A percentile compares a stretch with the other conserved stretches of the same genome.
Evolutionary conservation across 1,140 invertebrate species (phyloP).

Genomic region (Drosophila pseudoobscura): DNA sequence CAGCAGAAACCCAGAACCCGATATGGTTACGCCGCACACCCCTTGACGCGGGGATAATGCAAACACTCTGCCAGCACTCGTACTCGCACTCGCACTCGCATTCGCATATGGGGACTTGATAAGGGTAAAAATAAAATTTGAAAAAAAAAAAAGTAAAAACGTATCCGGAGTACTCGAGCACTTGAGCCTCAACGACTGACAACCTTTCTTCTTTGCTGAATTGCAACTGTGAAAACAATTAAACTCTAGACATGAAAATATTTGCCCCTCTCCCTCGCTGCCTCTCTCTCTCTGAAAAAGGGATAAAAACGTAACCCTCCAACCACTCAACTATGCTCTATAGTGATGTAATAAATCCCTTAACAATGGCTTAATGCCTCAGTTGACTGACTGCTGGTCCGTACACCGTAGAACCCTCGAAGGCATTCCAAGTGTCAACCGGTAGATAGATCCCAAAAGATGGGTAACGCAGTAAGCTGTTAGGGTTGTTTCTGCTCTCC

Average conservation of each 20-base stretch:
- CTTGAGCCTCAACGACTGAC: conserved; percentile 66
- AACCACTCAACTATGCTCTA: not conserved
- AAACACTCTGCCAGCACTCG: conserved; percentile 43
- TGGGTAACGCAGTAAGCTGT: conserved; percentile 14
- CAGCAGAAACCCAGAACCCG: conserved; percentile 44
- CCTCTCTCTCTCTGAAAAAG: no score
- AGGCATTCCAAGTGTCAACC: conserved; percentile 57
- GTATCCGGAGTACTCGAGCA: conserved; percentile 45
- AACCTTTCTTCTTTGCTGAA: conserved; percentile 47
- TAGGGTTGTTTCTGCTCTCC: conserved; percentile 13
- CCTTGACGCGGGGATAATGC: conserved; percentile 49
- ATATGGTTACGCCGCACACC: conserved; percentile 45
- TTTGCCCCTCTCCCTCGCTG: conserved; percentile 45
- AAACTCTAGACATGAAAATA: conserved; percentile 73
- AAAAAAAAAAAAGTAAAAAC: conserved; percentile 16
- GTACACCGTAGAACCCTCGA: conserved; percentile 1
- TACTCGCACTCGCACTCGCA: conserved; percentile 52
- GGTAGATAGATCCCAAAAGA: conserved; percentile 35
- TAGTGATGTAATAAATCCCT: conserved; percentile 69
- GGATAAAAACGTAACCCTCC: no score
- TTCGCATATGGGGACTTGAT: conserved; percentile 47
- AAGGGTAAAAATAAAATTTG: conserved; percentile 49
- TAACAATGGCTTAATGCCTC: conserved; percentile 64
- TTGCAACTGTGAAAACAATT: conserved; percentile 80
- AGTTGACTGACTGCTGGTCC: conserved; percentile 47